These are phyloP conservation scores for Mimachlamys varia DNA, from an alignment of 2,888 invertebrate genomes.

Conservation along the genomic window DNA sequence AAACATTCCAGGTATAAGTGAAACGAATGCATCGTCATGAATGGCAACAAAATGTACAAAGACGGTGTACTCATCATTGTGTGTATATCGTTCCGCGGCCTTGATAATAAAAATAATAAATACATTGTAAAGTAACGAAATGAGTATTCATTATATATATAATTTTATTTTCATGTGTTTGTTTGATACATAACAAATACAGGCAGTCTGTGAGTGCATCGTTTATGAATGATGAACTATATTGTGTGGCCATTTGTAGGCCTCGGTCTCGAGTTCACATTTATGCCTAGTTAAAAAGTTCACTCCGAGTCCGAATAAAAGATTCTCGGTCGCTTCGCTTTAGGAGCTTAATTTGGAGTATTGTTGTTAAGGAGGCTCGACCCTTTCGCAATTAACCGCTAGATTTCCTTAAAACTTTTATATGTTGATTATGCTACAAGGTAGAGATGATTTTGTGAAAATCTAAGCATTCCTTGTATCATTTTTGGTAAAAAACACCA, in stretches of 20 bases:
- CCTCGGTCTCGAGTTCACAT: too few species aligned
- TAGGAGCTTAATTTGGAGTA: background rate
- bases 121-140: background rate
- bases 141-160: background rate
- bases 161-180: background rate
- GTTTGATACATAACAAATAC: background rate
- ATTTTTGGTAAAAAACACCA: too few species aligned
- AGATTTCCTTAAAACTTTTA: too few species aligned
- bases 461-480: too few species aligned
- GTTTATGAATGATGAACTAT: background rate
- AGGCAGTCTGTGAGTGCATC: background rate
- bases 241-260: too few species aligned
- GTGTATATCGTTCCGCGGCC: too few species aligned
- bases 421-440: too few species aligned
- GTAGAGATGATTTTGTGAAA: too few species aligned
- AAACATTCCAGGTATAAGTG: background rate
- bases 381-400: too few species aligned
- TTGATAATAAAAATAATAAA: background rate
- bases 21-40: background rate
- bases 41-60: background rate
- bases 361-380: too few species aligned
- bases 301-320: background rate
- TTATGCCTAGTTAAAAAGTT: too few species aligned
- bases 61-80: background rate
- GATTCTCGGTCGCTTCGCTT: background rate